These are phyloP conservation scores for Mormyrus proboscirostris DNA, from an alignment of 2,797 vertebrate species.

Conservation along the genomic window DNA sequence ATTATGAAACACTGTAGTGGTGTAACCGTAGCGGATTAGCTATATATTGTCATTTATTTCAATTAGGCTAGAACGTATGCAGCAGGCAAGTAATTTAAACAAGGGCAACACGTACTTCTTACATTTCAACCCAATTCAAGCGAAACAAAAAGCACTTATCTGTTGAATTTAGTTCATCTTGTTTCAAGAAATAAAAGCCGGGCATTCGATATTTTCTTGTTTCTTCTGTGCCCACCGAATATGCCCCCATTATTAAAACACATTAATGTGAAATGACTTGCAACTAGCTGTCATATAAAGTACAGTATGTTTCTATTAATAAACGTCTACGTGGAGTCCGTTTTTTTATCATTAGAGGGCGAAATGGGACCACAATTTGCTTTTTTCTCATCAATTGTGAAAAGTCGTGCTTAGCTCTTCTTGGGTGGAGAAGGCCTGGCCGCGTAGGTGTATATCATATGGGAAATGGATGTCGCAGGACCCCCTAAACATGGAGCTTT, in stretches of 20 bases:
- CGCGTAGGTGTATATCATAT: slow-evolving; percentile 82
- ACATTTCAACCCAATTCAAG: neutral
- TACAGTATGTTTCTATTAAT: slow-evolving; percentile 55
- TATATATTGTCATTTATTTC: neutral
- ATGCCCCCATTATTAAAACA: neutral
- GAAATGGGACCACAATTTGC: neutral
- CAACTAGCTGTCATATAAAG: slow-evolving; percentile 24
- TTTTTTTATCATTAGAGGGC: neutral
- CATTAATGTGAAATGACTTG: neutral
- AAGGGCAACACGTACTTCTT: neutral
- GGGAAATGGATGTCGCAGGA: slow-evolving; percentile 79
- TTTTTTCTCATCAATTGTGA: slow-evolving; percentile 65
- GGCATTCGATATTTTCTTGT: neutral
- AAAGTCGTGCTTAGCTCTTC: slow-evolving; percentile 86
- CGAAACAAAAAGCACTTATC: neutral
- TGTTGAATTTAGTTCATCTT: neutral
- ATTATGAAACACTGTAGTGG: neutral
- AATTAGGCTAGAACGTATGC: neutral
- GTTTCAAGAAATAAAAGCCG: neutral
- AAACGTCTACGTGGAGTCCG: slow-evolving; percentile 49
- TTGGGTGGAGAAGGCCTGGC: slow-evolving; percentile 80
- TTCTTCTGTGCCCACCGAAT: neutral
- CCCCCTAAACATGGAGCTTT: slow-evolving; percentile 75
- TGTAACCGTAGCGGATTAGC: neutral
- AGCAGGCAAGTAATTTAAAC: neutral